Conservation (phyloP, 2,113 vertebrate species). For the Cyphomyrus discorhynchus region DNA sequence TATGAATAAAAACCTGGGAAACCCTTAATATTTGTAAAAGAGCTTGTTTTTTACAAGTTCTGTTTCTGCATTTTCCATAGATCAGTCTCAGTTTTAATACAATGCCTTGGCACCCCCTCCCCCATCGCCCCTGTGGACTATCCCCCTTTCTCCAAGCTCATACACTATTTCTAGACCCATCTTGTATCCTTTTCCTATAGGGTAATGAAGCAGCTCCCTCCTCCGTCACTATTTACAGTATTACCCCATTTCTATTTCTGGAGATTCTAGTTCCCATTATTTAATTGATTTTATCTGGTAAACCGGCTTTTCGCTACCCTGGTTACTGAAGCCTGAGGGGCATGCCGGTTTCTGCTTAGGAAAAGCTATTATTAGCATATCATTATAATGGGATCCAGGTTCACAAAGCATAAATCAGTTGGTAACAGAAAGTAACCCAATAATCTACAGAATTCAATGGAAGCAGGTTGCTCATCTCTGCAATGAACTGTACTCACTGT, state of each 20-base stretch:
- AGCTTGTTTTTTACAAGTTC: neutral
- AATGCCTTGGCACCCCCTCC: neutral
- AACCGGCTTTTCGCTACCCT: neutral
- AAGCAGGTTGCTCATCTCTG: neutral
- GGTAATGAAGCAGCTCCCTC: neutral
- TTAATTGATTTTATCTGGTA: neutral
- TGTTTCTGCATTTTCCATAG: neutral
- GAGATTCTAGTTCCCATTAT: neutral
- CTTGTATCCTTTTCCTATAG: neutral
- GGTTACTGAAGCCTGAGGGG: neutral
- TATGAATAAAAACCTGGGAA: neutral
- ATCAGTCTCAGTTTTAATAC: neutral
- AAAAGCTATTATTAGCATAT: conserved; percentile 2
- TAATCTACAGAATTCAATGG: neutral
- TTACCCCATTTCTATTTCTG: neutral
- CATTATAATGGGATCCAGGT: neutral
- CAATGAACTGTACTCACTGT: neutral
- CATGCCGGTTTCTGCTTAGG: neutral
- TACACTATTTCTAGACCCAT: neutral
- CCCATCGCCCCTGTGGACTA: neutral
- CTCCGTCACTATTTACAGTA: neutral
- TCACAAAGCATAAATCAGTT: neutral
- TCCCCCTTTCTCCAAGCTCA: neutral
- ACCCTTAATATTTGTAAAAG: neutral
- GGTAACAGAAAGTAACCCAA: neutral